Evolutionary conservation across 2,113 vertebrate species (phyloP).

Genomic region (Corydoras sp.): DNA sequence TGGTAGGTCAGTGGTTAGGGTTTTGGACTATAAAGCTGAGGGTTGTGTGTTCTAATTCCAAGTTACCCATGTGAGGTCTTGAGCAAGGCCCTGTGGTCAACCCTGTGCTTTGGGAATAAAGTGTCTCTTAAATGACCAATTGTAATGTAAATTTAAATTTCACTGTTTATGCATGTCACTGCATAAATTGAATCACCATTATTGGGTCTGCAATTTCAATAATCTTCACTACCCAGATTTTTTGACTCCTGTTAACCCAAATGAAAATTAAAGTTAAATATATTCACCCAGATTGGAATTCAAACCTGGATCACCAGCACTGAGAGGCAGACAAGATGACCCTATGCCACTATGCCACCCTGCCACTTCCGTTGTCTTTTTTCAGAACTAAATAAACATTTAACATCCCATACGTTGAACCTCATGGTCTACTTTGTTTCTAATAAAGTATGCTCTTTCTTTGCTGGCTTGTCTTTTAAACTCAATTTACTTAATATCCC

Average conservation of each 20-base stretch:
- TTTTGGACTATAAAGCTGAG: too few species aligned
- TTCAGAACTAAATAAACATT: neutral
- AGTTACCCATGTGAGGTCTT: too few species aligned
- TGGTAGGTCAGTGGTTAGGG: too few species aligned
- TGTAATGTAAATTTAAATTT: too few species aligned
- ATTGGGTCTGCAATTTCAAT: neutral
- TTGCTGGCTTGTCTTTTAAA: neutral
- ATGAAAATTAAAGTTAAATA: too few species aligned
- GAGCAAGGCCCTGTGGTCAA: too few species aligned
- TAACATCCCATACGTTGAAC: neutral
- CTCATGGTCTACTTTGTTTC: neutral
- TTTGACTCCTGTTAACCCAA: neutral
- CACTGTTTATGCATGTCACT: neutral
- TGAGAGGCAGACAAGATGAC: neutral
- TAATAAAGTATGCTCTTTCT: neutral
- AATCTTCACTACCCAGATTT: neutral
- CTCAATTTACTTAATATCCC: neutral
- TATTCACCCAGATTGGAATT: too few species aligned
- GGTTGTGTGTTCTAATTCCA: too few species aligned
- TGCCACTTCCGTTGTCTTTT: neutral
- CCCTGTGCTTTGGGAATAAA: too few species aligned
- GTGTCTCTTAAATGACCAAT: too few species aligned
- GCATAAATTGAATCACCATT: neutral
- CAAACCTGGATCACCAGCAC: too few species aligned
- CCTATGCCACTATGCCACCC: neutral